A percentile compares a stretch with the other conserved stretches of the same genome.
Evolutionary conservation across 2,113 vertebrate genomes (phyloP).

Genomic region (Xenopus laevis): DNA sequence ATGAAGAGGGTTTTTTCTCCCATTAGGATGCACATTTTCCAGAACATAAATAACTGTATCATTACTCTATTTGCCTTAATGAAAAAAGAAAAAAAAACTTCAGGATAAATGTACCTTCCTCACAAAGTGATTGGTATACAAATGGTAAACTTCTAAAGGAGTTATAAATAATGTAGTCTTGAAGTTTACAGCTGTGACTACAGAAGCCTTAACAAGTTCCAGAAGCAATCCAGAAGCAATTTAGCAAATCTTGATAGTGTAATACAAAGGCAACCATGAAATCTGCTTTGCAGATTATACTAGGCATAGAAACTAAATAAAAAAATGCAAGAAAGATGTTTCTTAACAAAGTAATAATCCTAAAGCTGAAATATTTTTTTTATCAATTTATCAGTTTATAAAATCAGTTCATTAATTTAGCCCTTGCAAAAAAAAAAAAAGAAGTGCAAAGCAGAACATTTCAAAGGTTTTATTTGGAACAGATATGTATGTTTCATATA

Average conservation of each 20-base stretch:
- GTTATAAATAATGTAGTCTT: slow-evolving; percentile 9
- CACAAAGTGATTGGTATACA: slow-evolving; percentile 15
- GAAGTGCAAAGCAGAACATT: too few relatives aligned
- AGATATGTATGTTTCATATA: too few relatives aligned
- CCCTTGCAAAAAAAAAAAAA: too few relatives aligned
- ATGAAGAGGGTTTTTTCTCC: neutral
- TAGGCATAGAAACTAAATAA: too few relatives aligned
- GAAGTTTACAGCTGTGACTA: neutral
- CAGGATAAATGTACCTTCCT: neutral
- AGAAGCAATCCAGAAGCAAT: neutral
- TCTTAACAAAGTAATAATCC: too few relatives aligned
- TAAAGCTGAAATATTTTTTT: too few relatives aligned
- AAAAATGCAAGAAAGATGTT: too few relatives aligned
- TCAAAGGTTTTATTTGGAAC: too few relatives aligned
- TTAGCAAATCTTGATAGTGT: neutral
- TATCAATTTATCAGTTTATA: too few relatives aligned
- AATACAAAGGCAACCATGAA: slow-evolving; percentile 18
- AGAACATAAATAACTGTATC: neutral
- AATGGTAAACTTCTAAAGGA: neutral
- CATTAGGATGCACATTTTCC: too few relatives aligned
- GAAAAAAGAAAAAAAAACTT: slow-evolving; percentile 18
- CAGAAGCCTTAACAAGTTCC: slow-evolving; percentile 11
- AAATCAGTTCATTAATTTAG: too few relatives aligned
- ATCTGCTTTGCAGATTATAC: neutral
- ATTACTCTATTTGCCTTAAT: slow-evolving; percentile 7